Evolutionary conservation across 2,113 vertebrate species (phyloP).

Genomic region (Silurus glanis): DNA sequence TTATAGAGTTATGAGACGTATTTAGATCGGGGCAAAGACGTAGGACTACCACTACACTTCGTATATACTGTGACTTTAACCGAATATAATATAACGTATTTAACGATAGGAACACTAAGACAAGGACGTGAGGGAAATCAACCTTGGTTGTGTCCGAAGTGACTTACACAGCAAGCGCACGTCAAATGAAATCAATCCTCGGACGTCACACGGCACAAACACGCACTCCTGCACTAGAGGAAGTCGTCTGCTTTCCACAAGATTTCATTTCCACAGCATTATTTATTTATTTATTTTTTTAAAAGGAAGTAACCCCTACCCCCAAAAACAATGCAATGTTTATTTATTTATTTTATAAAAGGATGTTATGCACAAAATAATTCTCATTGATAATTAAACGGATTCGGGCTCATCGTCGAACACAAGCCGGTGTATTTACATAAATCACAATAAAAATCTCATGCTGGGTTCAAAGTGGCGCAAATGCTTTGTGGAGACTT

Average conservation of each 20-base stretch:
- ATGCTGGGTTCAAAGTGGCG: constrained; percentile 32
- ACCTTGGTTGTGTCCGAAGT: neutral
- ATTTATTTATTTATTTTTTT: neutral
- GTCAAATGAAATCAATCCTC: too few relatives aligned
- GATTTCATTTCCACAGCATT: too few relatives aligned
- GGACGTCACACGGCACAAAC: neutral
- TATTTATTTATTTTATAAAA: neutral
- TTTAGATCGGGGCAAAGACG: neutral
- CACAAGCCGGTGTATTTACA: constrained; percentile 32
- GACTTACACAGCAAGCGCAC: too few relatives aligned
- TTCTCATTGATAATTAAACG: constrained; percentile 40
- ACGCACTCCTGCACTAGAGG: neutral
- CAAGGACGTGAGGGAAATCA: neutral
- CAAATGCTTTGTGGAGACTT: neutral
- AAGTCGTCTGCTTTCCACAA: neutral
- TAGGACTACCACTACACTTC: constrained; percentile 37
- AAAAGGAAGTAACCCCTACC: neutral
- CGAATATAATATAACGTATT: constrained; percentile 29
- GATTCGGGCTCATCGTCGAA: constrained; percentile 15
- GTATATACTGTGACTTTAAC: constrained; percentile 51
- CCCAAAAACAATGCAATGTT: neutral
- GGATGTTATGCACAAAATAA: constrained; percentile 33
- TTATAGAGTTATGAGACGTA: neutral
- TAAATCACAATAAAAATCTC: constrained; percentile 42
- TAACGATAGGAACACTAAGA: constrained; percentile 15